A percentile compares a stretch with the other conserved stretches of the same genome.
phyloP scores from a whole-genome alignment of 2,888 invertebrate genomes.

The Drosophila sordidapex region DNA sequence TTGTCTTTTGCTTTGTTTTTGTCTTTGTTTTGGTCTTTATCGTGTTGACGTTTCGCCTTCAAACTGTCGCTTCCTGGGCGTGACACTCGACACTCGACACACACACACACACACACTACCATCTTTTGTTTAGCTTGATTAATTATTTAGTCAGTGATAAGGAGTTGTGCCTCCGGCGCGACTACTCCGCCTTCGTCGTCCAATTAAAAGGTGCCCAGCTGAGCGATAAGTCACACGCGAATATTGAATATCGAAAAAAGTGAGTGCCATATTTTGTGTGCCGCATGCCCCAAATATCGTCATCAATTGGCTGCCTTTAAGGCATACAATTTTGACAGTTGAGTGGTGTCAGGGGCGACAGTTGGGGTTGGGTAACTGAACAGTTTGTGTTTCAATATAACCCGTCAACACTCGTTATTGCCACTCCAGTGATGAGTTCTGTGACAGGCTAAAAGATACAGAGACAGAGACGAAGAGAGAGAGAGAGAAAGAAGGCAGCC shows the following conservation, averaged over 20 bases:
- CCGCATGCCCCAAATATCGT: slow-evolving; percentile 40
- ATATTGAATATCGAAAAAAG: slow-evolving; percentile 19
- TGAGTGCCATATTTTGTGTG: slow-evolving; percentile 22
- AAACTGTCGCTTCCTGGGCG: slow-evolving; percentile 72
- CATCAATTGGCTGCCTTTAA: slow-evolving; percentile 57
- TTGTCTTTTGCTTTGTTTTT: not conserved
- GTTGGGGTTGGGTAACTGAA: not conserved
- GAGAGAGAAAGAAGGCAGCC: not conserved
- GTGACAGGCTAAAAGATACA: slow-evolving; percentile 14
- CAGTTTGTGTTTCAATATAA: slow-evolving; percentile 66
- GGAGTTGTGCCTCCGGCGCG: slow-evolving; percentile 9
- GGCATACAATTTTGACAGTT: slow-evolving; percentile 11
- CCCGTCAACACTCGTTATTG: slow-evolving; percentile 73
- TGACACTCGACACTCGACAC: slow-evolving; percentile 39
- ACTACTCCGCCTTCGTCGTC: slow-evolving; percentile 24
- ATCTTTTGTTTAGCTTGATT: slow-evolving; percentile 72
- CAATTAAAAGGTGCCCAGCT: slow-evolving; percentile 59
- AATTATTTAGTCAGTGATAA: slow-evolving; percentile 73
- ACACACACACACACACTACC: slow-evolving; percentile 3
- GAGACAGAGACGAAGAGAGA: not conserved
- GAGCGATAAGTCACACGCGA: slow-evolving; percentile 70
- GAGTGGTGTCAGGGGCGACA: not conserved
- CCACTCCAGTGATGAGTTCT: slow-evolving; percentile 67
- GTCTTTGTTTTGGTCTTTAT: slow-evolving; percentile 2
- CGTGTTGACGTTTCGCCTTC: slow-evolving; percentile 70